Evolutionary conservation across 1,140 invertebrate species (phyloP), one percentile per base, ranked within the genome.

Genomic region (Brachionus paranguensis): DNA sequence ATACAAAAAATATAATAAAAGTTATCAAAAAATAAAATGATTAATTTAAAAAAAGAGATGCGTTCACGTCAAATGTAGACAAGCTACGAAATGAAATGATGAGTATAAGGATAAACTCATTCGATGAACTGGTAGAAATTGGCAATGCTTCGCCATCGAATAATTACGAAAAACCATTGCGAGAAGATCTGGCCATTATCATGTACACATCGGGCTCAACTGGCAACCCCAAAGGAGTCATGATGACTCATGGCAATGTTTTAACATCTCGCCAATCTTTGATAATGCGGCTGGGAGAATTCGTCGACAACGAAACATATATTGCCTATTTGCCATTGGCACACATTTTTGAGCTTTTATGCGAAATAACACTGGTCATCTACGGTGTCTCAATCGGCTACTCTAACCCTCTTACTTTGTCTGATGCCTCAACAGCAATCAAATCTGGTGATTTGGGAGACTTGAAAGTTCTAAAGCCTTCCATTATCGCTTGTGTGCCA

Each of bases 271-370:
- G 37, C 4, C 20, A 60, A 81, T 60, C 78, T 1, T 20, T 81
- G 11, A 24, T 68, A 3, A 10, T 12, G 12, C 24, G 78, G 12
- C 37, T 81, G 8, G 53, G 53, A 12, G 33, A 60, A 12, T 81
- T 81, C 8, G 92, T 97, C 86, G 93, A 95, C 86, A 93, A 95
- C 5, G 91, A 88, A 3, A 91, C 94, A 14, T 94, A 97, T 86
- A 93, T 99, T 88, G 97, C 94, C 50, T 99, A 97, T 89, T 91
- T 99, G 79, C 97, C 97, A 11, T 90, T 99, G 68, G 97, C 97
- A 55, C 98, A 99, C 90, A 96, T 99, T 1, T 94, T 98, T 86
- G 98, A 99, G 90, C 91, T 99, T 55, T 91, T 96, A 68, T 90
- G 89, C 85, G 92, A 92, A 87, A 88, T 90, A 20, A 89, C 91